These are phyloP conservation scores for Mormyrus proboscirostris DNA, from an alignment of 2,797 vertebrate species.

Conservation along the genomic window DNA sequence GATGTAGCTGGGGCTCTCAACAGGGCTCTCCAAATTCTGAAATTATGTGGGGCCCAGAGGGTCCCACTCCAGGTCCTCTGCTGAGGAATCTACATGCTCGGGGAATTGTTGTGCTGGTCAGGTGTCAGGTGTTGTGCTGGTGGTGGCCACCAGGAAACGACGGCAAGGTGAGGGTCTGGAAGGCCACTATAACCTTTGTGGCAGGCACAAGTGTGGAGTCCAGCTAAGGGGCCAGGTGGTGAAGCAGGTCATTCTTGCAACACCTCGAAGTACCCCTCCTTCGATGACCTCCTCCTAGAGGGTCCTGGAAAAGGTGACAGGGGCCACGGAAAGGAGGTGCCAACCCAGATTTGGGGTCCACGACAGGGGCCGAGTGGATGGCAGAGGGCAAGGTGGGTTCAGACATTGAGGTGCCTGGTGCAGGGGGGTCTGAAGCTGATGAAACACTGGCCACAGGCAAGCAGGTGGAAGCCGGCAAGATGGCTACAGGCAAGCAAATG, in stretches of 20 bases:
- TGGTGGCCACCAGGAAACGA: background rate
- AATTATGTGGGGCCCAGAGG: background rate
- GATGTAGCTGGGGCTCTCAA: background rate
- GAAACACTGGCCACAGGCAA: background rate
- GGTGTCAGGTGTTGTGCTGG: background rate
- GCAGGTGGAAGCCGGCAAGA: background rate
- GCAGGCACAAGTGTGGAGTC: background rate
- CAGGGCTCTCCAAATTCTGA: background rate
- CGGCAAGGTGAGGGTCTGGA: background rate
- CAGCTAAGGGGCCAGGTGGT: background rate
- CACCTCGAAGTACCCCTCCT: background rate
- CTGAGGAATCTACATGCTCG: background rate
- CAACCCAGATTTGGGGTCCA: background rate
- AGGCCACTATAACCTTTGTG: background rate
- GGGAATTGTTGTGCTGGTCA: too few relatives aligned
- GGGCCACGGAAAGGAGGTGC: background rate
- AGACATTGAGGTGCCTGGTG: background rate
- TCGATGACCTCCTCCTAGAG: background rate
- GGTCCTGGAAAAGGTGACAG: background rate
- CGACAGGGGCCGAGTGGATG: background rate
- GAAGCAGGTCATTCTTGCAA: background rate
- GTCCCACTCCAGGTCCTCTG: background rate
- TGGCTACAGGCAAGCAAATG: background rate
- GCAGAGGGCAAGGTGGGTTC: background rate
- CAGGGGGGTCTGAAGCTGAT: background rate